A percentile compares a stretch with the other conserved stretches of the same genome.
Conservation (phyloP, 1,140 invertebrate species). For the Pectinophora gossypiella region DNA sequence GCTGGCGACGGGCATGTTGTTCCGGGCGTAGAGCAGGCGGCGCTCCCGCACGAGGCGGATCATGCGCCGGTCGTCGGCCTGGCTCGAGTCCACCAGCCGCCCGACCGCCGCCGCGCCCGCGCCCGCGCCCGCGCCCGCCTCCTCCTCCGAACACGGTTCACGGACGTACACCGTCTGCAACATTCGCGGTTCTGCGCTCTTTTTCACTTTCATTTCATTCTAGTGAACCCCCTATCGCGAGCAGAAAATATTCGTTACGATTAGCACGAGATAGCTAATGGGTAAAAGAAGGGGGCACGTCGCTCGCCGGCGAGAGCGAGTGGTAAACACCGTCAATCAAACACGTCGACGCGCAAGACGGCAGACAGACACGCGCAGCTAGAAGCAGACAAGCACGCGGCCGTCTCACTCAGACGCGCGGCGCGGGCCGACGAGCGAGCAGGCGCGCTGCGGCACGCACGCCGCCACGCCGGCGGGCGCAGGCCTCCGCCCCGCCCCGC, state of each 20-base stretch:
- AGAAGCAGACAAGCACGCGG: not conserved
- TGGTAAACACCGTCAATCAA: too few relatives aligned
- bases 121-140: not conserved
- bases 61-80: slow-evolving; percentile 58
- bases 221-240: too few relatives aligned
- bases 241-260: too few relatives aligned
- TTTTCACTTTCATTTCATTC: too few relatives aligned
- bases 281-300: too few relatives aligned
- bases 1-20: slow-evolving; percentile 62
- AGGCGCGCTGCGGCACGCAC: slow-evolving; percentile 28
- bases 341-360: too few relatives aligned
- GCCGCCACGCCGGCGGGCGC: slow-evolving; percentile 51
- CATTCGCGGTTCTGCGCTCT: not conserved
- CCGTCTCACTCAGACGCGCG: not conserved
- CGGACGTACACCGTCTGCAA: not conserved
- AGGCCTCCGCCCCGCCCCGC: not conserved
- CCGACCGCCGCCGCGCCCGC: slow-evolving; percentile 23
- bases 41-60: slow-evolving; percentile 54
- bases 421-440: slow-evolving; percentile 16
- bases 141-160: slow-evolving; percentile 7
- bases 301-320: too few relatives aligned
- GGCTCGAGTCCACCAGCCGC: slow-evolving; percentile 48
- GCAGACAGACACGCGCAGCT: too few relatives aligned
- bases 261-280: too few relatives aligned
- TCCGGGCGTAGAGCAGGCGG: slow-evolving; percentile 53